phyloP scores from a whole-genome alignment of 1,140 invertebrate species.

The Octopus bimaculoides region DNA sequence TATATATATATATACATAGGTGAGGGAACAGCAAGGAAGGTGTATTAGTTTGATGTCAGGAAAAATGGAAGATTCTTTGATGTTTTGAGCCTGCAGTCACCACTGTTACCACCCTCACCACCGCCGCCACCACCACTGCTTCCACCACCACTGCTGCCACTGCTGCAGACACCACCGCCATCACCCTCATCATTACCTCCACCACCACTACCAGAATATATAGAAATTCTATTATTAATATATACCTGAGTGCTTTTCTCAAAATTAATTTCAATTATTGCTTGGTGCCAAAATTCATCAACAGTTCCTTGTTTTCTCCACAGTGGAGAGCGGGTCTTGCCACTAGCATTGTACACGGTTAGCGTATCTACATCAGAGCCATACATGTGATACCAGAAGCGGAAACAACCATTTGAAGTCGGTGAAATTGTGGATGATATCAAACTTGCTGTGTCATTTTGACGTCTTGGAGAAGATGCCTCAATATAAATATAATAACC shows the following conservation, averaged over 20 bases:
- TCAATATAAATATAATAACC: conserved; percentile 80
- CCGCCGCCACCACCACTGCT: too few species aligned
- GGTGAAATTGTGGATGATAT: conserved; percentile 42
- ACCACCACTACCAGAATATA: too few species aligned
- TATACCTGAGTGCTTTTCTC: background rate
- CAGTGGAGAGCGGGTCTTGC: background rate
- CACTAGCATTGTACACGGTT: conserved; percentile 21
- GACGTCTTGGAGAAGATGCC: conserved; percentile 63
- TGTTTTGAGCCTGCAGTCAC: too few species aligned
- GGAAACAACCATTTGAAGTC: conserved; percentile 27
- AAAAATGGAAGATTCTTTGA: too few species aligned
- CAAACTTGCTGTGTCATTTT: conserved; percentile 72
- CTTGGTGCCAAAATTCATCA: conserved; percentile 16
- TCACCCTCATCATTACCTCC: too few species aligned
- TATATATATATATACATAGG: too few species aligned
- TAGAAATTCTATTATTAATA: background rate
- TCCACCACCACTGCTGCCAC: too few species aligned
- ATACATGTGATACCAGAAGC: conserved; percentile 77
- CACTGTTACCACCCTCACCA: too few species aligned
- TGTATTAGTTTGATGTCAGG: too few species aligned
- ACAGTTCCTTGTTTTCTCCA: conserved; percentile 12
- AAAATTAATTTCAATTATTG: background rate
- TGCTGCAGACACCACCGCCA: too few species aligned
- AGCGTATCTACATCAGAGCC: conserved; percentile 54
- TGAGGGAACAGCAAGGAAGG: too few species aligned